Base-by-base conservation (phyloP, 2,797 vertebrate genomes). In the Eupleurogrammus muticus region DNA sequence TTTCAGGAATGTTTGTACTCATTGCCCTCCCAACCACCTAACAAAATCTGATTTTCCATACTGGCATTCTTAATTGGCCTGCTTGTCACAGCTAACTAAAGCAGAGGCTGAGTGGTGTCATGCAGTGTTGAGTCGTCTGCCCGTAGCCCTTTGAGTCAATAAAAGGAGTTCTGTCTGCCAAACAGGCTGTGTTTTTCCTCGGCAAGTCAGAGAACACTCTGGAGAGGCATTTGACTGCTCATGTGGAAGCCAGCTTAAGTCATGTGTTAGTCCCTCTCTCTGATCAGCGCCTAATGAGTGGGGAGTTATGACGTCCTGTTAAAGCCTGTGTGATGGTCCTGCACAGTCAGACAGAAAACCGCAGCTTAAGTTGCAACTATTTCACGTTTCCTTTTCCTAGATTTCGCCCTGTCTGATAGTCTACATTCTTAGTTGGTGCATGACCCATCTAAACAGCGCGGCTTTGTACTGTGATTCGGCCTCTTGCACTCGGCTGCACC, bases 211-310 rank as follows among this genome's bases (percentile, higher is more conserved):
- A 87, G 68, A 60, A 66, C 83, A 68, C 53, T 77, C 63, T 62
- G 38, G 24, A 53, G 58, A 87, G 76, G 77, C 87, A 88, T 89
- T 91, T 90, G 87, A 91, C 88, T 77, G 81, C 92, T 93, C 92
- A 92, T 93, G 92, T 90, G 92, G 87, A 91, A 84, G 70, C 81
- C 84, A 82, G 81, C 74, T 74, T 70, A 48, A 85, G 91, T 93
- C 92, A 93, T 92, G 92, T 90, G 92, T 82, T 89, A 49, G 73
- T 59, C 65, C 70, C 66, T 77, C 86, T 85, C 66, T 85, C 66
- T 79, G 89, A 92, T 88, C 90, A 80, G 67, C 21, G 47, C 42
- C 70, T 83, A 82, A 87, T 87, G 80, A 86, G 72, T n/a, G n/a
- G 63, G 59, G 73, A 73, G 81, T 79, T 81, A 66, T 79, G 82